These are phyloP conservation scores for Semotilus atromaculatus DNA, from an alignment of 2,797 vertebrate genomes.

Conservation along the genomic window DNA sequence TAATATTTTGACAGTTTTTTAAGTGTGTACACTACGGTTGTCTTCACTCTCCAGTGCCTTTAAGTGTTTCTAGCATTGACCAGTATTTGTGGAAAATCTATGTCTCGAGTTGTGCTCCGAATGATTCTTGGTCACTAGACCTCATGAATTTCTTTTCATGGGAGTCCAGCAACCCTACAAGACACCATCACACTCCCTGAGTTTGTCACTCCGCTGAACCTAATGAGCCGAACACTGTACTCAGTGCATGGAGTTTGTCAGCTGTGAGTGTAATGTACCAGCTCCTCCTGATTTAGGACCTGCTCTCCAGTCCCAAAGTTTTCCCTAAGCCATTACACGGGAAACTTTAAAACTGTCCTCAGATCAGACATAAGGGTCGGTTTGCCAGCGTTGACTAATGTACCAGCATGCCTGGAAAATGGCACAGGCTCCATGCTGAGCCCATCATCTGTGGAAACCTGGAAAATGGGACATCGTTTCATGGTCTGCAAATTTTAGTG, in stretches of 20 bases:
- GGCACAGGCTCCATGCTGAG: constrained; percentile 37
- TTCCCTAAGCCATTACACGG: neutral
- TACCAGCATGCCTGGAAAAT: constrained; percentile 9
- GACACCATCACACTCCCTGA: constrained; percentile 4
- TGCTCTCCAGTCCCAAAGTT: neutral
- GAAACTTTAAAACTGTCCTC: constrained; percentile 12
- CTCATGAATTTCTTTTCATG: constrained; percentile 12
- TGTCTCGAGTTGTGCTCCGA: neutral
- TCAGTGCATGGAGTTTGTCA: constrained; percentile 31
- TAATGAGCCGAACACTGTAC: constrained; percentile 31
- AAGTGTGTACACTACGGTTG: neutral
- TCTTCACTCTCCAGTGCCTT: neutral
- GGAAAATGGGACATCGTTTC: constrained; percentile 35
- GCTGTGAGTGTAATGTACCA: constrained; percentile 28
- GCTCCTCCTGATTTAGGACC: constrained; percentile 25
- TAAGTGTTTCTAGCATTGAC: neutral
- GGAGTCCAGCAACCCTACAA: neutral
- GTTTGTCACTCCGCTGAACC: constrained; percentile 2
- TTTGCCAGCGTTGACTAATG: neutral
- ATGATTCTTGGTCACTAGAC: constrained; percentile 1
- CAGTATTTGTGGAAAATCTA: neutral
- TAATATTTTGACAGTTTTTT: neutral
- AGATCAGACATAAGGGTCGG: neutral
- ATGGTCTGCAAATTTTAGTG: constrained; percentile 20
- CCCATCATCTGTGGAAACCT: constrained; percentile 34